These are phyloP conservation scores for Genyomyrus donnyi DNA, from an alignment of 2,113 vertebrate genomes.

Conservation along the genomic window DNA sequence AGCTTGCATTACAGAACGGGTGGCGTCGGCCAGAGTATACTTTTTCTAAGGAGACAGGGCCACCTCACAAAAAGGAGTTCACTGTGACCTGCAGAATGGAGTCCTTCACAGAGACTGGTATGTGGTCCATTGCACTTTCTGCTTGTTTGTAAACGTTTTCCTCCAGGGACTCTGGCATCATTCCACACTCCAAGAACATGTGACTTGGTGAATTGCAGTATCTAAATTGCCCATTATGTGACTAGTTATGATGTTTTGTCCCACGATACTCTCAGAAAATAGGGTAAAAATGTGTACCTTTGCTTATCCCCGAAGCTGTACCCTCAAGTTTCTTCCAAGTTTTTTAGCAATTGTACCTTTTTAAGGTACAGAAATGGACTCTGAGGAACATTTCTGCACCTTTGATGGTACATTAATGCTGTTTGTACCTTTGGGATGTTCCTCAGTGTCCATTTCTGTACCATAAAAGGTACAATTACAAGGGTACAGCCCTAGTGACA, in stretches of 20 bases:
- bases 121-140: neutral
- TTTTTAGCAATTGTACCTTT: too few relatives aligned
- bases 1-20: slow-evolving; percentile 73
- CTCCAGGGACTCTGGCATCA: neutral
- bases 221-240: neutral
- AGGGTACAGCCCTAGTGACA: too few relatives aligned
- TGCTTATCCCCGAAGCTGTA: too few relatives aligned
- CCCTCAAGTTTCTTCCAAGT: too few relatives aligned
- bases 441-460: too few relatives aligned
- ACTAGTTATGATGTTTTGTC: neutral
- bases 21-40: slow-evolving; percentile 81
- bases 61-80: slow-evolving; percentile 75
- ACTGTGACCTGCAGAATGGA: slow-evolving; percentile 75
- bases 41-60: slow-evolving; percentile 67
- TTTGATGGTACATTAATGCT: too few relatives aligned
- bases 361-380: too few relatives aligned
- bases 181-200: neutral
- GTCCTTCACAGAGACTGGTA: slow-evolving; percentile 74
- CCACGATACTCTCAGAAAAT: neutral
- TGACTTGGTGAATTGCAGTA: neutral
- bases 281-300: too few relatives aligned
- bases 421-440: too few relatives aligned
- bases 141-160: neutral
- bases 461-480: too few relatives aligned
- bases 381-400: too few relatives aligned